phyloP scores from a whole-genome alignment of 2,888 invertebrate species.

The Cheilosia scutellata region DNA sequence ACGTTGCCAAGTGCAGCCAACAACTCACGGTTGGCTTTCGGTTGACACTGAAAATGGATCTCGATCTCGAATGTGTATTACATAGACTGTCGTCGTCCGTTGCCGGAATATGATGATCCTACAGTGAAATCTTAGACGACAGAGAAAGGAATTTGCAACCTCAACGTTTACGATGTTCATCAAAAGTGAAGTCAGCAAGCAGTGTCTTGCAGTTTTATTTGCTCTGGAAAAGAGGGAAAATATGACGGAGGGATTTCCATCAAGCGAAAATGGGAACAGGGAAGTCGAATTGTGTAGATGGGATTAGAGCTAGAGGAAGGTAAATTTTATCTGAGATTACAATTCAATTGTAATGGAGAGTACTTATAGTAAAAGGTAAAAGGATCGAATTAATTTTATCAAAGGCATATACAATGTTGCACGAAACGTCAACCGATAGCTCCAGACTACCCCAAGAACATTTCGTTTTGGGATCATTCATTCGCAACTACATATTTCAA shows the following conservation, averaged over 20 bases:
- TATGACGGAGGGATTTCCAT: background rate
- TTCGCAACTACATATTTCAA: too few relatives aligned
- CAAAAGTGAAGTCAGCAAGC: conserved; percentile 17
- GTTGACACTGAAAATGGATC: conserved; percentile 68
- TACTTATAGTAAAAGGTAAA: too few relatives aligned
- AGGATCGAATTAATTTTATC: too few relatives aligned
- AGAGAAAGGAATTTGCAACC: conserved; percentile 69
- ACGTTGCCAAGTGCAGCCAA: conserved; percentile 47
- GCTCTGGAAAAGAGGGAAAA: background rate
- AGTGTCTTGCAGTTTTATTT: conserved; percentile 14
- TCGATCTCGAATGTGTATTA: conserved; percentile 12
- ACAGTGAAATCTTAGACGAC: conserved; percentile 65
- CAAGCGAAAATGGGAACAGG: conserved; percentile 15
- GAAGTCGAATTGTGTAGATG: background rate
- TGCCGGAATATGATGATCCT: conserved; percentile 54
- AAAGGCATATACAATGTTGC: too few relatives aligned
- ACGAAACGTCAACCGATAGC: too few relatives aligned
- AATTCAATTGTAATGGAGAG: too few relatives aligned
- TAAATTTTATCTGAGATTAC: too few relatives aligned
- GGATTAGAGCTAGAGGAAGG: too few relatives aligned
- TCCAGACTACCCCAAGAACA: too few relatives aligned
- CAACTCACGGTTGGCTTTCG: conserved; percentile 47
- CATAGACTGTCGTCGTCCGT: conserved; percentile 2
- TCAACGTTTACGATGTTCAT: conserved; percentile 36
- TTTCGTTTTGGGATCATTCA: too few relatives aligned